These are phyloP conservation scores for Cinclus cinclus DNA, from an alignment of 2,113 vertebrate species.

Conservation along the genomic window DNA sequence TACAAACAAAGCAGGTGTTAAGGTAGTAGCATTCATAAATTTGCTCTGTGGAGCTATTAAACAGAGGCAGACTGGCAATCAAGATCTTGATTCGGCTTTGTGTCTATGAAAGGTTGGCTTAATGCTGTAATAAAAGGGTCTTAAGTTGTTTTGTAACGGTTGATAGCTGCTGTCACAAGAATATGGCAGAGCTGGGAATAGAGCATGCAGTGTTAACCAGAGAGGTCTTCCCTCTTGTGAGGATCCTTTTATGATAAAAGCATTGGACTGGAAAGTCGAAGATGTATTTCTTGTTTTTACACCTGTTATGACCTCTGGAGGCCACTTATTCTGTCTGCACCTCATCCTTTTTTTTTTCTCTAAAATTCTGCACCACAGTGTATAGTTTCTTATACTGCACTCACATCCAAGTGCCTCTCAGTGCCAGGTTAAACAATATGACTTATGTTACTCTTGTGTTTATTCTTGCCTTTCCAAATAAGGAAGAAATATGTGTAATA, in stretches of 20 bases:
- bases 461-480: neutral
- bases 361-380: neutral
- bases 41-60: neutral
- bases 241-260: neutral
- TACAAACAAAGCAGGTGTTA: neutral
- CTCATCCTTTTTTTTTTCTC: neutral
- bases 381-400: neutral
- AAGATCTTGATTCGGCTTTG: constrained; percentile 1
- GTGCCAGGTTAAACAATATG: neutral
- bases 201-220: neutral
- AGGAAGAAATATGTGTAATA: neutral
- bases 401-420: neutral
- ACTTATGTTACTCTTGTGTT: neutral
- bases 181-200: neutral
- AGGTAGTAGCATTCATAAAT: neutral
- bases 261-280: neutral
- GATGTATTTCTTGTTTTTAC: constrained; percentile 10
- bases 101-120: neutral
- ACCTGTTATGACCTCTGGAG: neutral
- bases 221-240: neutral
- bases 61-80: neutral
- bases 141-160: neutral
- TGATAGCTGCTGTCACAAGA: neutral
- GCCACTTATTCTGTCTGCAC: neutral
- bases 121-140: neutral